Evolutionary conservation across 1,140 invertebrate genomes (phyloP).

Genomic region (Grapholita molesta): DNA sequence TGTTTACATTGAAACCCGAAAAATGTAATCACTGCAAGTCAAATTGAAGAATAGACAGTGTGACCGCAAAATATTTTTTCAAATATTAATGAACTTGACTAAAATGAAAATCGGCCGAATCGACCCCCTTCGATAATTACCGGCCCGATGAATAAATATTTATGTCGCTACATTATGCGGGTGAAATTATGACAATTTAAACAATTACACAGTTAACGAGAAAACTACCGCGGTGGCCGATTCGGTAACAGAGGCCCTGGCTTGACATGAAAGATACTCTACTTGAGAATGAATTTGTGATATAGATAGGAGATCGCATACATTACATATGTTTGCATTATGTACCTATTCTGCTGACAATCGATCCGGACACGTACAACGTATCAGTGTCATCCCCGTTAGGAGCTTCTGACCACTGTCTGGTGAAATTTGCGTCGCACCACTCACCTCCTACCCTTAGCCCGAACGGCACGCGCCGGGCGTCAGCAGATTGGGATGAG

Average conservation of each 20-base stretch:
- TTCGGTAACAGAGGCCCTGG: background rate
- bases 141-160: constrained; percentile 48
- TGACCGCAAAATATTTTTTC: background rate
- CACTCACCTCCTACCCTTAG: too few species aligned
- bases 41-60: background rate
- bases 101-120: background rate
- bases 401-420: too few species aligned
- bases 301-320: background rate
- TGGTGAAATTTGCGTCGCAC: too few species aligned
- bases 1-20: background rate
- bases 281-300: constrained; percentile 15
- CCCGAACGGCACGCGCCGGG: too few species aligned
- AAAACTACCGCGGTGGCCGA: constrained; percentile 46
- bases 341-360: too few species aligned
- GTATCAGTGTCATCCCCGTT: too few species aligned
- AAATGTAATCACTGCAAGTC: background rate
- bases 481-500: too few species aligned
- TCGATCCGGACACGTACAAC: too few species aligned
- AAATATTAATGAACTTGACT: background rate
- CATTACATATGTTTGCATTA: too few species aligned
- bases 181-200: constrained; percentile 61
- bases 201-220: constrained; percentile 58
- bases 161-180: constrained; percentile 40
- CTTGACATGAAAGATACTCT: constrained; percentile 26
- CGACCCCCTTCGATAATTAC: constrained; percentile 1